A percentile compares a stretch with the other conserved stretches of the same genome.
Evolutionary conservation across 2,888 invertebrate species (phyloP).

Genomic region (Agapostemon virescens): DNA sequence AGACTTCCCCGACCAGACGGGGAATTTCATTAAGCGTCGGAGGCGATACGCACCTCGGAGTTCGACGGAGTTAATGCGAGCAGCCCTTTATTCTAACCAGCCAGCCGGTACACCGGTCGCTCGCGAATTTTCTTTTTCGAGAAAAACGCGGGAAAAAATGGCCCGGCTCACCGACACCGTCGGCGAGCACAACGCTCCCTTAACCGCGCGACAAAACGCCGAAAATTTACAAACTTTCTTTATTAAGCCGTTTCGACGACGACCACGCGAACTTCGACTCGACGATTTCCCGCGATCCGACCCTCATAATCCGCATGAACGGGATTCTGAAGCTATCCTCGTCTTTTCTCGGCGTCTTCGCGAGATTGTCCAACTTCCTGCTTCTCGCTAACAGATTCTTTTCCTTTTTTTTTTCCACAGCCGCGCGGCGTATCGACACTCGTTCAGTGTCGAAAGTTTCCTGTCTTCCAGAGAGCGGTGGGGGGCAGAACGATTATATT

Average conservation of each 20-base stretch:
- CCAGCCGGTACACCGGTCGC: not conserved
- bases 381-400: slow-evolving; percentile 1
- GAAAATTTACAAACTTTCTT: slow-evolving; percentile 39
- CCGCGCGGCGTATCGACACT: not conserved
- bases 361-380: not conserved
- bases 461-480: too few species aligned
- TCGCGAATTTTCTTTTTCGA: slow-evolving; percentile 43
- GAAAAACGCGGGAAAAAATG: slow-evolving; percentile 14
- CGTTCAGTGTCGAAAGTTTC: slow-evolving; percentile 11
- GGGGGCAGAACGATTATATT: slow-evolving; percentile 17
- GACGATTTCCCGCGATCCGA: not conserved
- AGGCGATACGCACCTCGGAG: slow-evolving; percentile 55
- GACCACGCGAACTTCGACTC: not conserved
- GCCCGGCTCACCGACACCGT: not conserved
- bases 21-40: slow-evolving; percentile 64
- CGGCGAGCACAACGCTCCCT: not conserved
- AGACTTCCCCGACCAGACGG: slow-evolving; percentile 58
- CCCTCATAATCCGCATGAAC: not conserved
- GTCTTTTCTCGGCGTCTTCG: not conserved
- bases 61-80: slow-evolving; percentile 52
- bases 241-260: slow-evolving; percentile 19
- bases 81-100: slow-evolving; percentile 48
- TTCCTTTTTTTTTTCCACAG: not conserved
- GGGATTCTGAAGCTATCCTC: not conserved
- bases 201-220: slow-evolving; percentile 34